Evolutionary conservation across 37 sponge, comb jelly and placozoan species (phyloP), one percentile per base, ranked within the genome.

Genomic region (Cliona cf. orientalis): DNA sequence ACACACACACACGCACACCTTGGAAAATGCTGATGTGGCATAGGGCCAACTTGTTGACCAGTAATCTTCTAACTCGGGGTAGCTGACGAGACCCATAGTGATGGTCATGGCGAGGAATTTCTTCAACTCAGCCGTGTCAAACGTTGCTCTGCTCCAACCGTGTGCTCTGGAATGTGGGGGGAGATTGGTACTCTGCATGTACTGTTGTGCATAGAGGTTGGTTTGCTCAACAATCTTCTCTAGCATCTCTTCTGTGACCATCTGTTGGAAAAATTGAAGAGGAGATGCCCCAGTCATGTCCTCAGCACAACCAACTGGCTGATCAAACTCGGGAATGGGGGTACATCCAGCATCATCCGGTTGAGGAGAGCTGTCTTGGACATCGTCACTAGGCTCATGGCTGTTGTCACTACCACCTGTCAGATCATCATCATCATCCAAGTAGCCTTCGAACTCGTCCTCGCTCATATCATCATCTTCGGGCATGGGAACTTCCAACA

Each of bases 1-100:
- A 80, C 69, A 67, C 69, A 66, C 69, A 66, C 68, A 80, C 79
- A 78, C 79, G 65, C 79, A 78, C 65, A 78, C 57, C 29, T 5
- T 35, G 5, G 41, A 29, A 25, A 3, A 59, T 59, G 55, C 11
- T 49, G 11, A 17, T 49, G 11, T 49, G 14, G 17, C 17, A 49
- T 11, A 49, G 14, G 17, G 14, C 17, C 55, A 49, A 9, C 14
- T 49, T 9, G 53, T 49, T 49, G 53, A 49, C 53, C 53, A 49
- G 14, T 9, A 9, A 49, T 49, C 14, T 49, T 49, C 53, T 19
- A 49, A 19, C 53, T 19, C 14, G 9, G 53, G 53, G 53, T 19
- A 49, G 14, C 14, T 9, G 9, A 49, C 53, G 53, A 49, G 14
- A 49, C 53, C 53, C 53, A 49, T 49, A 14, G 14, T 14, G 14